Conservation (phyloP, 2,113 vertebrate genomes). For the Actenoides lindsayi region DNA sequence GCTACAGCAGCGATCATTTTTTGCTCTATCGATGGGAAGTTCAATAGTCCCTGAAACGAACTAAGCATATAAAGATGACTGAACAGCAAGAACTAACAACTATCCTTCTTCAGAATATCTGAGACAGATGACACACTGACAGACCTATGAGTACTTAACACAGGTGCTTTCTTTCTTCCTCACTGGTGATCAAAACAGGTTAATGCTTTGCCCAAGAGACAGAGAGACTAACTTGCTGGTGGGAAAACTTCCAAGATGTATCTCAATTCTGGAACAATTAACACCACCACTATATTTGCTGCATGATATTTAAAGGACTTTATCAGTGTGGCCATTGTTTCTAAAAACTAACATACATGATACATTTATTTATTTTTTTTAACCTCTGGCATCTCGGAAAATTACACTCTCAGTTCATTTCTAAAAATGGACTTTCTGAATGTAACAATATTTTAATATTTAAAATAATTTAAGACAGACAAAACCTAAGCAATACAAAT, state of each 20-base stretch:
- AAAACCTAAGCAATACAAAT: neutral
- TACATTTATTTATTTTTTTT: neutral
- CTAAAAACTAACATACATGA: neutral
- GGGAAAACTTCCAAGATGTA: neutral
- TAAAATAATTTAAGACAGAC: neutral
- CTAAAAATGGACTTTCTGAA: neutral
- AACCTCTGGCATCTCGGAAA: neutral
- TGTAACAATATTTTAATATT: neutral
- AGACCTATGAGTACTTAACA: neutral
- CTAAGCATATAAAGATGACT: neutral
- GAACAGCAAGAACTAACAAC: neutral
- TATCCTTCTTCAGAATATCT: neutral
- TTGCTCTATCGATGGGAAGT: constrained; percentile 15
- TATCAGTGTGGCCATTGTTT: neutral
- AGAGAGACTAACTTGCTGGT: neutral
- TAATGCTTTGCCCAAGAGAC: neutral
- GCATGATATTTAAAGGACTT: neutral
- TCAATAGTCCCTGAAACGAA: constrained; percentile 3
- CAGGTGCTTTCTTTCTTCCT: neutral
- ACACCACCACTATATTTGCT: neutral
- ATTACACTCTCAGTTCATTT: neutral
- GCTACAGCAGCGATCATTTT: constrained; percentile 8
- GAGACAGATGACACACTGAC: neutral
- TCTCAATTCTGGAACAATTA: neutral
- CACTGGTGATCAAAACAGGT: neutral